phyloP scores from a whole-genome alignment of 2,888 invertebrate species.

The Luperina nickerlii region DNA sequence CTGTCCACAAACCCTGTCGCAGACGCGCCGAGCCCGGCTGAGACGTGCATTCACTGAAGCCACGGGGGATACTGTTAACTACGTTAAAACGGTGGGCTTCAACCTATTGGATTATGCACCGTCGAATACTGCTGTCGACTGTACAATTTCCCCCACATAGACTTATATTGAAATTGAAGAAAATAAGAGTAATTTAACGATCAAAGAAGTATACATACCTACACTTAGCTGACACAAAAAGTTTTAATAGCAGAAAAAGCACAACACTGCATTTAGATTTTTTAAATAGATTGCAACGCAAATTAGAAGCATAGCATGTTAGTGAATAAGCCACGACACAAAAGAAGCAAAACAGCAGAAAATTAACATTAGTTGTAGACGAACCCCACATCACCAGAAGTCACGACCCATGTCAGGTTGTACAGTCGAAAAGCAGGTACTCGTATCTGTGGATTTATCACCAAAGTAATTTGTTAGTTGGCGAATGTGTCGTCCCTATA shows the following conservation, averaged over 20 bases:
- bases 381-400: constrained; percentile 32
- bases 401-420: constrained; percentile 75
- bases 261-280: constrained; percentile 48
- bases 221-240: constrained; percentile 26
- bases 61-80: constrained; percentile 96
- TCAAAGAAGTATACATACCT: constrained; percentile 2
- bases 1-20: constrained; percentile 97
- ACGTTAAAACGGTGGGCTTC: constrained; percentile 96
- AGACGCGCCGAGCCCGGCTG: constrained; percentile 95
- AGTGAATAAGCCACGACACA: constrained; percentile 51
- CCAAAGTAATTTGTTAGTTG: constrained; percentile 86
- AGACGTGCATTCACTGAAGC: constrained; percentile 97
- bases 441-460: constrained; percentile 82
- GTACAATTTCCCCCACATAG: constrained; percentile 78
- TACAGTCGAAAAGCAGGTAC: constrained; percentile 85
- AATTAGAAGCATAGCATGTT: constrained; percentile 59
- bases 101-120: constrained; percentile 84
- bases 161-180: constrained; percentile 7
- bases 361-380: constrained; percentile 52
- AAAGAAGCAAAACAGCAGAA: constrained; percentile 28
- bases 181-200: constrained; percentile 14
- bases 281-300: constrained; percentile 44
- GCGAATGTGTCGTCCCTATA: constrained; percentile 88
- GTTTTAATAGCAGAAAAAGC: constrained; percentile 21
- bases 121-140: constrained; percentile 81